Percentiles rank a stretch among this genome's conserved stretches.
Conservation (phyloP, 2,888 invertebrate genomes). For the Acrobasis suavella region DNA sequence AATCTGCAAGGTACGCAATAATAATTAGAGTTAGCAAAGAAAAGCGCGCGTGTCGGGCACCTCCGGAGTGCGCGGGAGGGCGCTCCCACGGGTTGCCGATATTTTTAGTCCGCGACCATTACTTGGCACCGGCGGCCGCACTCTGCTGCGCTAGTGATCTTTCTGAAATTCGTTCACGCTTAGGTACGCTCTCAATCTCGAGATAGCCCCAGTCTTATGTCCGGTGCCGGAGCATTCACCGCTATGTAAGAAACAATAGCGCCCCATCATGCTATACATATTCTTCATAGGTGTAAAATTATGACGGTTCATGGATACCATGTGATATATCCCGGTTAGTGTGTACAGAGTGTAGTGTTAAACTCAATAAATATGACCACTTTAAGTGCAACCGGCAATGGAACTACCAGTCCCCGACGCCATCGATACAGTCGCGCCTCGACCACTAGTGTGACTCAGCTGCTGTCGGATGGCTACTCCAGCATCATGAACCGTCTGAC, state of each 20-base stretch:
- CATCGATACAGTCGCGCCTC: conserved; percentile 90
- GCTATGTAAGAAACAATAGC: conserved; percentile 39
- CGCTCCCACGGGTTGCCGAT: conserved; percentile 83
- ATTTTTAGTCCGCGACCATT: conserved; percentile 86
- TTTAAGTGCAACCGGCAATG: conserved; percentile 62
- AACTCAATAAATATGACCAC: conserved; percentile 57
- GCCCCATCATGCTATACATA: conserved; percentile 37
- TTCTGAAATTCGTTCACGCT: conserved; percentile 75
- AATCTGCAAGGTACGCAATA: conserved; percentile 20
- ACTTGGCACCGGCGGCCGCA: conserved; percentile 84
- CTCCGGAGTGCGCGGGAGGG: conserved; percentile 79
- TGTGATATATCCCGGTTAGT: conserved; percentile 70
- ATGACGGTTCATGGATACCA: conserved; percentile 61
- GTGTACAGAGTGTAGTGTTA: conserved; percentile 45
- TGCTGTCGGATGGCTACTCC: conserved; percentile 93
- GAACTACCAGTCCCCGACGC: conserved; percentile 80
- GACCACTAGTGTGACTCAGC: conserved; percentile 91
- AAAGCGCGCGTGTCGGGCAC: conserved; percentile 74
- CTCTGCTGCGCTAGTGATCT: conserved; percentile 78
- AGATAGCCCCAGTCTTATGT: conserved; percentile 68
- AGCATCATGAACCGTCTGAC: conserved; percentile 91
- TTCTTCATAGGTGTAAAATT: conserved; percentile 49
- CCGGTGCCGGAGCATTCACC: conserved; percentile 55
- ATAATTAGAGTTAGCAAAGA: conserved; percentile 64
- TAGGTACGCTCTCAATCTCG: conserved; percentile 73